Evolutionary conservation across 2,113 vertebrate species (phyloP), one percentile per base, ranked within the genome.

Genomic region (Symphodus melops): DNA sequence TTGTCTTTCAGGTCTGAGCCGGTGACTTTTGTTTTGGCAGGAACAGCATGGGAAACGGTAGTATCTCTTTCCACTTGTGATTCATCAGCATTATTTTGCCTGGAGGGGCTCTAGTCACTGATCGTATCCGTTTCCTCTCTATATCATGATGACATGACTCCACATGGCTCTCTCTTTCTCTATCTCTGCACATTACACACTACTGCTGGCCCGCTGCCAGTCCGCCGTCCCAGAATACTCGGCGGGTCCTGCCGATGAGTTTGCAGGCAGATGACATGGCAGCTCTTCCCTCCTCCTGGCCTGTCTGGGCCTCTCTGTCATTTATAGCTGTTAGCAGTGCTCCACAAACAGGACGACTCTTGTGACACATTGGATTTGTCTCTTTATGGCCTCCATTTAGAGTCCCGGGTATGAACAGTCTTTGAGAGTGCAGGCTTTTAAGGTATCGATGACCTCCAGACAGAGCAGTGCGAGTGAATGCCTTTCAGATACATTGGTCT

Each of bases 161-260:
- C 52, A 36, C 66, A 41, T 59, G 14, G 19, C 9, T 41, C 11
- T 48, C 68, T 67, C 21, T 3, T 37, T 55, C 49, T 67, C 69
- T 59, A 19, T 71, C 75, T 48, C 44, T 64, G 64, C 77, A 68
- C 67, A 67, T 63, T 48, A 64, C 78, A 58, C 74, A 16, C 61
- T 41, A 0, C 61, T 41, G 0, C 76, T 86, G 89, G 87, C 86
- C 8, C 20, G 48, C 58, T 48, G 82, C 90, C 89, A 86, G 62
- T 0, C 56, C 42, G 70, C 72, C 62, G 5, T 85, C 88, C 88
- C 88, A 84, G 85, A 88, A 89, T 90, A 72, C 86, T 73, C 72
- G 0, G 52, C 12, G 12, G 79, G 83, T 86, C 46, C 49, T 42
- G 83, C 79, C 17, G 72, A 75, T 72, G 75, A 76, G 75, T 72